These are phyloP conservation scores for Gandaritis pyraliata DNA, from an alignment of 2,888 invertebrate genomes.

Conservation along the genomic window DNA sequence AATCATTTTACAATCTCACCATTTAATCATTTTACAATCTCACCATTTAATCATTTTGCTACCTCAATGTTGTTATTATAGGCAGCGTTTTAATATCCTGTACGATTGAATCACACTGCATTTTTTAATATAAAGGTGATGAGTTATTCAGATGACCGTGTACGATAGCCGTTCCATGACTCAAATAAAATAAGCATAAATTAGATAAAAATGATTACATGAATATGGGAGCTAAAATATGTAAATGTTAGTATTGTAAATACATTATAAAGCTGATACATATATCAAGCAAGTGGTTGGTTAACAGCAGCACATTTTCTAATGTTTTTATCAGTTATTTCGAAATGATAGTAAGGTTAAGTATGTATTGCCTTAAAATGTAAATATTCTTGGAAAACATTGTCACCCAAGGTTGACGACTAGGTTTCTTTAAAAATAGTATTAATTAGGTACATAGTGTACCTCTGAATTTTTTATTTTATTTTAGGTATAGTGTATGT, in stretches of 20 bases:
- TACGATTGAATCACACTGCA: slow-evolving; percentile 3
- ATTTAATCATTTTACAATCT: too few species aligned
- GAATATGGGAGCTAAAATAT: neutral
- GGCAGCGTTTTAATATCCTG: neutral
- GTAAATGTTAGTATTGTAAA: slow-evolving; percentile 4
- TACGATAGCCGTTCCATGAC: neutral
- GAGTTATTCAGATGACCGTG: neutral
- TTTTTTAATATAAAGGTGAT: neutral
- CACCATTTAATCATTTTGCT: too few species aligned
- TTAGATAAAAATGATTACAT: slow-evolving; percentile 5
- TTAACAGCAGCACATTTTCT: neutral
- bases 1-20: too few species aligned
- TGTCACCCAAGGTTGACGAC: too few species aligned
- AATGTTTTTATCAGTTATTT: too few species aligned
- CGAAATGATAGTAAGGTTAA: too few species aligned
- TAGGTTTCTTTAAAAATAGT: too few species aligned
- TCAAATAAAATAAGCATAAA: neutral
- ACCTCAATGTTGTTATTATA: too few species aligned
- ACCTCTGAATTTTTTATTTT: neutral
- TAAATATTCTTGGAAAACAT: too few species aligned
- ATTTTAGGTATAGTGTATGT: neutral
- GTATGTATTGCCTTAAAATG: too few species aligned
- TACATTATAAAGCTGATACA: slow-evolving; percentile 11
- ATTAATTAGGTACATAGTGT: too few species aligned
- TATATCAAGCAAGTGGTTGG: neutral